These are phyloP conservation scores for Cebidichthys violaceus DNA, from an alignment of 2,113 vertebrate genomes.

Conservation along the genomic window DNA sequence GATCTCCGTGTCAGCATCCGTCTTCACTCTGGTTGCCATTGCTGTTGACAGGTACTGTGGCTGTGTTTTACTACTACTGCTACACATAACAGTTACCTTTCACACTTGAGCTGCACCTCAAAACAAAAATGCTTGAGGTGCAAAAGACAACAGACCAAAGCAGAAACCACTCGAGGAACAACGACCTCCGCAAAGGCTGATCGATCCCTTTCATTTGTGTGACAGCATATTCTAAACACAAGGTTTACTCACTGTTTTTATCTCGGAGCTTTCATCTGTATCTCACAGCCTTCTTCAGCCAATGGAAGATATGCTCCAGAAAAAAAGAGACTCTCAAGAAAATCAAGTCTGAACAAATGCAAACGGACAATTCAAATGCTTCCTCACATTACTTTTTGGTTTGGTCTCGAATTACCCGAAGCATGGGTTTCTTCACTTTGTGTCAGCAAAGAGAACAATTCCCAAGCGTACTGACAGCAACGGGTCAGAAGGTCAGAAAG, in stretches of 20 bases:
- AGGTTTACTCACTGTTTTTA: background rate
- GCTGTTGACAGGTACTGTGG: conserved; percentile 90
- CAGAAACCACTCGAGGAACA: background rate
- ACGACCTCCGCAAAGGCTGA: too few relatives aligned
- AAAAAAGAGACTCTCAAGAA: too few relatives aligned
- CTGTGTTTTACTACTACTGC: background rate
- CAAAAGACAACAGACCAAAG: background rate
- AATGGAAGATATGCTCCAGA: background rate
- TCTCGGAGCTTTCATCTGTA: background rate
- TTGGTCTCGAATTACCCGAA: background rate
- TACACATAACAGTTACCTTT: background rate
- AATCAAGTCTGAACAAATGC: too few relatives aligned
- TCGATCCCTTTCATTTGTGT: background rate
- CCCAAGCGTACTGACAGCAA: background rate
- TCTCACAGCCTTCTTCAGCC: background rate
- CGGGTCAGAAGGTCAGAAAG: background rate
- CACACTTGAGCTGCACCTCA: background rate
- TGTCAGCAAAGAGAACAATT: background rate
- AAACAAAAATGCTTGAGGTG: background rate
- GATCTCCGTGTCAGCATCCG: conserved; percentile 92
- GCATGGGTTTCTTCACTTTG: background rate
- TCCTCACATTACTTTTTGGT: background rate
- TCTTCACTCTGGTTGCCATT: conserved; percentile 95
- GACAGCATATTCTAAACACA: background rate
- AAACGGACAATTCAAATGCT: background rate